Base-by-base conservation (phyloP, 2,797 vertebrate genomes). In the Phalloptychus januarius region DNA sequence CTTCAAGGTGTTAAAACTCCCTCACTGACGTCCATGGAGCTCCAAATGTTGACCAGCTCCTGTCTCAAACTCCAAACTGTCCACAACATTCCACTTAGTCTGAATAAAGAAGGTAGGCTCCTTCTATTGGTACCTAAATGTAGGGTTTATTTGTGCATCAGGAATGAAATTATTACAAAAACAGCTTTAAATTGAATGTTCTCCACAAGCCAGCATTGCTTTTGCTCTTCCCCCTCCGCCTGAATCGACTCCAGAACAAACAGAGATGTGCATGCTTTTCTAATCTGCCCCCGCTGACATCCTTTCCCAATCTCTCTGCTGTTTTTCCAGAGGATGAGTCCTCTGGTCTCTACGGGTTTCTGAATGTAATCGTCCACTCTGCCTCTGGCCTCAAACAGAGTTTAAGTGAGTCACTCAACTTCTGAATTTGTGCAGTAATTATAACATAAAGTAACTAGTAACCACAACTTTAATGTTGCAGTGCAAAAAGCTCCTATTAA, bases 1-100 rank as follows among this genome's bases (percentile, higher is more conserved):
- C 7, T 12, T 72, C 1, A 84, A 99, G 98, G 98, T 93, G 96
- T 98, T 83, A 99, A 97, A 94, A 98, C 97, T 33, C 97, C 98
- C 86, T 97, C 97, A 0, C 92, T 99, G 87, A 97, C 97, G 0
- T 99, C 98, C 0, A 94, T 99, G 96, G 98, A 99, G 92, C 96
- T 99, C 84, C 98, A 99, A 83, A 98, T 98, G 97, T 94, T 99
- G 93, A 99, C 98, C 84, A 99, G 95, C 88, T 99, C 98, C 0
- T 99, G 98, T 54, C 95, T 99, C 88, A 99, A 99, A 88, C 96
- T 99, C 40, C 98, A 99, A 93, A 99, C 98, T 0, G 98, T 99
- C 56, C 98, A 99, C 86, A 96, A 96, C 92, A 97, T 99, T 84
- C 98, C 98, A 5, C 96, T 99, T 71, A 98, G 97, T 71, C 94